Evolutionary conservation across 2,113 vertebrate species (phyloP).

Genomic region (Pelusios castaneus): DNA sequence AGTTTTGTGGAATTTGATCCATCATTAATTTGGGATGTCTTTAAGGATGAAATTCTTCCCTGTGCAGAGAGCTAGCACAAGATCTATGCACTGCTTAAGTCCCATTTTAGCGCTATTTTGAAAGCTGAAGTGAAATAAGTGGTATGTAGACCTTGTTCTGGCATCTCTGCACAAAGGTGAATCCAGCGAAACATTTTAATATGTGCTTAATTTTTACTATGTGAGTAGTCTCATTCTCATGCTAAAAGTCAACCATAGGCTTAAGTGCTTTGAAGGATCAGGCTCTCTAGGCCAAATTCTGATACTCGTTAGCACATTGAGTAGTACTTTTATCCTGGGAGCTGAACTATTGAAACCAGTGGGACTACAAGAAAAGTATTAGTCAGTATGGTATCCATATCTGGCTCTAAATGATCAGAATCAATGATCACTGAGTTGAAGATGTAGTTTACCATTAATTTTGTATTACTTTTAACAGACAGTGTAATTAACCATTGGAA

Average conservation of each 20-base stretch:
- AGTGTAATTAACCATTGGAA: too few species aligned
- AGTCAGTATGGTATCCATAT: neutral
- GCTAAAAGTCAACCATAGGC: neutral
- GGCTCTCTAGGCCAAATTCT: neutral
- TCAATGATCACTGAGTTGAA: conserved; percentile 51
- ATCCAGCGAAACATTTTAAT: neutral
- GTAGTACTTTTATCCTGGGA: neutral
- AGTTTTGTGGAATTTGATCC: too few species aligned
- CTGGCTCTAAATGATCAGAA: neutral
- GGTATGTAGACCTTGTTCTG: neutral
- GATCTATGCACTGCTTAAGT: neutral
- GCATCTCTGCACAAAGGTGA: neutral
- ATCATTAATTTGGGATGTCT: too few species aligned
- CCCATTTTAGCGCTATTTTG: neutral
- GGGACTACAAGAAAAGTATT: neutral
- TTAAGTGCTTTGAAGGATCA: neutral
- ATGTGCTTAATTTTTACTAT: accelerated
- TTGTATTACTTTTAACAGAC: too few species aligned
- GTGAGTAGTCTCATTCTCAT: neutral
- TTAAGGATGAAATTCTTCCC: neutral
- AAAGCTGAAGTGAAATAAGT: neutral
- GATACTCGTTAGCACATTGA: neutral
- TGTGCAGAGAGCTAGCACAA: neutral
- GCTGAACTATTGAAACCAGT: neutral
- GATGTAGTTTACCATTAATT: neutral